Evolutionary conservation across 2,113 vertebrate genomes (phyloP), one percentile per base, ranked within the genome.

Genomic region (Podocnemis expansa): DNA sequence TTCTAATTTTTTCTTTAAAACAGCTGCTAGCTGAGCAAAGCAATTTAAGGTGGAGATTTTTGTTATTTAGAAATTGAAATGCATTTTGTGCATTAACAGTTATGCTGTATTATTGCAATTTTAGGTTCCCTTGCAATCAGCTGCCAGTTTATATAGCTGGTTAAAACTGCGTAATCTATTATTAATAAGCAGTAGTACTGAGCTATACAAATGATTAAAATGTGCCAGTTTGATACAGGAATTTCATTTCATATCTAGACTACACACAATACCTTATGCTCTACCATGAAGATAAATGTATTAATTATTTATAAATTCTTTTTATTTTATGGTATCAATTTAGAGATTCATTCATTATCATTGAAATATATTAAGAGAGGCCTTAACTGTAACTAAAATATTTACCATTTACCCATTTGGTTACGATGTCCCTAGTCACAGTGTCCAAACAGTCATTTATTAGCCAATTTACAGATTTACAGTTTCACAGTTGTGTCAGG

Each of bases 261-360:
- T 96, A 95, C 96, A 83, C 93, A 95, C 97, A 95, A 96, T 97
- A 97, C 95, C 97, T 98, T 96, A 80, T 90, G 90, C 93, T 97
- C 78, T 97, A 90, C 79, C 85, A 96, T 96, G 92, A 98, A 97
- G 93, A 98, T 95, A 97, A 97, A 97, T 97, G 93, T 96, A 92
- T 97, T 97, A 96, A 96, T 97, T 98, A 97, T 96, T 97, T 97
- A 89, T 97, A 96, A 96, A 97, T 96, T 97, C 97, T 97, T 96
- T 96, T 91, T 94, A 89, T 96, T 97, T 96, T 97, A 95, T 86
- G 84, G 29, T 96, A 84, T 97, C 29, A 76, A 94, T 97, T 96
- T 97, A 96, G 93, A 47, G 89, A 93, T 96, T 97, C 95, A 97
- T 98, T 98, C 60, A 83, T 98, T 97, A 91, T 96, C 88, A 88